Conservation (phyloP, 2,113 vertebrate species). For the Lipophrys pholis region DNA sequence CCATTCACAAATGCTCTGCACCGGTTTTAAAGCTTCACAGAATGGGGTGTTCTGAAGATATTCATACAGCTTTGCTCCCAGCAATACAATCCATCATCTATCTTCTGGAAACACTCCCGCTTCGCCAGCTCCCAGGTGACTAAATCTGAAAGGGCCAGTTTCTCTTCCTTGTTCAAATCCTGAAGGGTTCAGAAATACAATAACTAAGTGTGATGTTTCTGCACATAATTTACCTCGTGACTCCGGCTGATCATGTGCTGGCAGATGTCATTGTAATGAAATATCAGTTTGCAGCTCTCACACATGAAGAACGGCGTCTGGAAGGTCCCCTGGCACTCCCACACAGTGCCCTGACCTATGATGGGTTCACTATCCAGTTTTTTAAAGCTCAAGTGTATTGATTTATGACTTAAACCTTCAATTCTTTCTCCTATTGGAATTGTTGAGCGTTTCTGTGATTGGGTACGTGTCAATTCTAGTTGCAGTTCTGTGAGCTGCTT, state of each 20-base stretch:
- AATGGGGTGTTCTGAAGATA: conserved; percentile 28
- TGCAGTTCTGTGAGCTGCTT: too few species aligned
- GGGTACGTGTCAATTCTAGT: too few species aligned
- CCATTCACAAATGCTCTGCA: conserved; percentile 12
- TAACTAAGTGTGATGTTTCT: neutral
- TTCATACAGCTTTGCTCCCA: conserved; percentile 28
- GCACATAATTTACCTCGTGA: conserved; percentile 47
- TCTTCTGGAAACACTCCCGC: neutral
- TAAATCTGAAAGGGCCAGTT: neutral
- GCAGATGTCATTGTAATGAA: conserved; percentile 21
- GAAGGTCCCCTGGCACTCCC: conserved; percentile 53
- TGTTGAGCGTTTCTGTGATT: too few species aligned
- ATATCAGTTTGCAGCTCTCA: conserved; percentile 44
- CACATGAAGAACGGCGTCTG: conserved; percentile 61
- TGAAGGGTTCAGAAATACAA: neutral
- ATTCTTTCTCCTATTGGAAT: conserved; percentile 28
- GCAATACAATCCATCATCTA: conserved; percentile 31
- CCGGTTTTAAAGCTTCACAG: conserved; percentile 52
- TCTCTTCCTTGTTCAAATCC: neutral
- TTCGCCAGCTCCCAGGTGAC: neutral
- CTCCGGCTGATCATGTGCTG: conserved; percentile 38
- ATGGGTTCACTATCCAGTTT: neutral
- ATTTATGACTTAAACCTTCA: conserved; percentile 32
- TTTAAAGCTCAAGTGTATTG: conserved; percentile 23
- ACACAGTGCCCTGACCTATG: conserved; percentile 59